Conservation (phyloP, 2,888 invertebrate genomes). For the Ectropis crepuscularia region DNA sequence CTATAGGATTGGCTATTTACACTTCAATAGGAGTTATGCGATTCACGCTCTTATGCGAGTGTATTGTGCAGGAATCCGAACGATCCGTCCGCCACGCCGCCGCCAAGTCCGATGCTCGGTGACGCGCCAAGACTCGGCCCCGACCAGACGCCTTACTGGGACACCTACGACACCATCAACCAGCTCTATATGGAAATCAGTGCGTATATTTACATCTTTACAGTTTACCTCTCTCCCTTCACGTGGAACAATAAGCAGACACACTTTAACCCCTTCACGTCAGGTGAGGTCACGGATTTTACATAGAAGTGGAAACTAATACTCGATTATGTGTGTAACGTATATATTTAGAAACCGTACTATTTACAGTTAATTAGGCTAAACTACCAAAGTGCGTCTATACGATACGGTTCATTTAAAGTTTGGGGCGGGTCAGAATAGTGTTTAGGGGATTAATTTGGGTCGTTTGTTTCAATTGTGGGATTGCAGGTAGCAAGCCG, state of each 20-base stretch:
- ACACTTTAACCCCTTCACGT: constrained; percentile 21
- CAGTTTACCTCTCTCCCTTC: constrained; percentile 28
- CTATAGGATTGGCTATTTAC: neutral
- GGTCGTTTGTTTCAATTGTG: constrained; percentile 62
- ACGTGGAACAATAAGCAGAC: constrained; percentile 31
- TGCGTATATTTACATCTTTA: constrained; percentile 66
- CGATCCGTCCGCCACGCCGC: constrained; percentile 82
- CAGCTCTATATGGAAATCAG: constrained; percentile 94
- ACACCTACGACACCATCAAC: constrained; percentile 95
- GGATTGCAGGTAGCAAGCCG: constrained; percentile 86
- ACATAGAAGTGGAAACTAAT: constrained; percentile 31
- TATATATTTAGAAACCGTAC: constrained; percentile 32
- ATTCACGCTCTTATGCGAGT: neutral
- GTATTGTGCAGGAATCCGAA: constrained; percentile 86
- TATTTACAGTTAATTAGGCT: constrained; percentile 36
- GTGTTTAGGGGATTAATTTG: constrained; percentile 47
- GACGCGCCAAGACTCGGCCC: constrained; percentile 71
- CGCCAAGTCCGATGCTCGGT: constrained; percentile 78
- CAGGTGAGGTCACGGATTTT: constrained; percentile 24
- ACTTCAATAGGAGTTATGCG: neutral
- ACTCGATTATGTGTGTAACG: constrained; percentile 23
- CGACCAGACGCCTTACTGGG: constrained; percentile 91
- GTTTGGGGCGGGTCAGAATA: constrained; percentile 55
- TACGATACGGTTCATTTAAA: constrained; percentile 52
- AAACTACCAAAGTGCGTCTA: constrained; percentile 25